Percentiles rank a stretch among this genome's conserved stretches.
Evolutionary conservation across 2,797 vertebrate genomes (phyloP).

Genomic region (Monodelphis domestica): DNA sequence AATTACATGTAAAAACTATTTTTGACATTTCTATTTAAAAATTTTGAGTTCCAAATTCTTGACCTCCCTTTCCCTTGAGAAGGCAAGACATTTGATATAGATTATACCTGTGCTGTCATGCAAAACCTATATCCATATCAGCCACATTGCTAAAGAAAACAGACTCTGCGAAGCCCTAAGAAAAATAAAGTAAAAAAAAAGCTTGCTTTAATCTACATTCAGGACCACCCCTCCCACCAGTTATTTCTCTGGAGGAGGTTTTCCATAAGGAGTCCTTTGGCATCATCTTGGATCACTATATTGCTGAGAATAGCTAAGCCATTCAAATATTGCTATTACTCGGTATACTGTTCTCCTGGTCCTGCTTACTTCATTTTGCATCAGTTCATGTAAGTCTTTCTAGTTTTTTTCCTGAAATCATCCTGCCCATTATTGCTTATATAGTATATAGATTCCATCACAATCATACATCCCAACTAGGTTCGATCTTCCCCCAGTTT

Average conservation of each 20-base stretch:
- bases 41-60: neutral
- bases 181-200: neutral
- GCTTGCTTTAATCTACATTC: neutral
- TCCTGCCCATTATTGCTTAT: neutral
- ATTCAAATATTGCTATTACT: neutral
- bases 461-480: neutral
- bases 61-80: neutral
- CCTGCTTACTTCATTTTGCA: neutral
- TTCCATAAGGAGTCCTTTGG: neutral
- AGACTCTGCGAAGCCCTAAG: neutral
- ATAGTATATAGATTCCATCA: neutral
- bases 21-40: neutral
- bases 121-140: neutral
- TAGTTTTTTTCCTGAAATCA: neutral
- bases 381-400: neutral
- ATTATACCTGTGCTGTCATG: neutral
- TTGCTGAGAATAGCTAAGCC: neutral
- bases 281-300: neutral
- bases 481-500: neutral
- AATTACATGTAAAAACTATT: neutral
- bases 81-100: neutral
- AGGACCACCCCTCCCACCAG: neutral
- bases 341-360: neutral
- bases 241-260: neutral
- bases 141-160: neutral